Base-by-base conservation (phyloP, 2,888 invertebrate genomes). In the Heliconius charithonia region DNA sequence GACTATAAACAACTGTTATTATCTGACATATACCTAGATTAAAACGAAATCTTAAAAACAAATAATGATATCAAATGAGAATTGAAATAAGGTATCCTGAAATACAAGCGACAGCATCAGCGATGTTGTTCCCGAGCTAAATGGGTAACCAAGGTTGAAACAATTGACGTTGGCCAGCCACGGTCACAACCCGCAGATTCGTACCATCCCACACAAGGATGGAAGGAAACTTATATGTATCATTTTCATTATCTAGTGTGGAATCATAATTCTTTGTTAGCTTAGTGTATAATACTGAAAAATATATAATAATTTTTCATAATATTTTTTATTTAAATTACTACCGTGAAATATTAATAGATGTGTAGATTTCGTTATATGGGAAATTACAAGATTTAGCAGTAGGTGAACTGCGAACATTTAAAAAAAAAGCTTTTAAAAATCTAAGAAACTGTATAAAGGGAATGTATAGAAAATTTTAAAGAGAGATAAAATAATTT, bases 131-230 rank as follows among this genome's bases (percentile, higher is more conserved):
- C 77, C 79, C 69, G 79, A 79, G 69, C 82, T 87, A 86, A 91
- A 92, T 90, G 85, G 89, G 91, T 88, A 86, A 86, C 90, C 93
- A 93, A 93, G 93, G 93, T 86, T 89, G 87, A 89, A 92, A 86
- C 88, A 92, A 93, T 93, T 91, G 90, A 87, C 85, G 83, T 84
- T 86, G 85, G 87, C 86, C 87, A 86, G 87, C 87, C 86, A 87
- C 87, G 87, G 88, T 85, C 88, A 86, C 86, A 85, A 85, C 82
- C 86, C 77, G 71, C 63, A 72, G 78, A 74, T 75, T 74, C 75
- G 37, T 66, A 63, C 75, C 75, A 65, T 79, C 75, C 73, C 72
- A 63, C 71, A 76, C 65, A 69, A 63, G 81, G 80, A 77, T 74
- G 75, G 75, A 56, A 78, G 75, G 75, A 56, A 78, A 72, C 75